A percentile compares a stretch with the other conserved stretches of the same genome.
These are phyloP conservation scores for Barnardius zonarius DNA, from an alignment of 2,113 vertebrate species.

Conservation along the genomic window DNA sequence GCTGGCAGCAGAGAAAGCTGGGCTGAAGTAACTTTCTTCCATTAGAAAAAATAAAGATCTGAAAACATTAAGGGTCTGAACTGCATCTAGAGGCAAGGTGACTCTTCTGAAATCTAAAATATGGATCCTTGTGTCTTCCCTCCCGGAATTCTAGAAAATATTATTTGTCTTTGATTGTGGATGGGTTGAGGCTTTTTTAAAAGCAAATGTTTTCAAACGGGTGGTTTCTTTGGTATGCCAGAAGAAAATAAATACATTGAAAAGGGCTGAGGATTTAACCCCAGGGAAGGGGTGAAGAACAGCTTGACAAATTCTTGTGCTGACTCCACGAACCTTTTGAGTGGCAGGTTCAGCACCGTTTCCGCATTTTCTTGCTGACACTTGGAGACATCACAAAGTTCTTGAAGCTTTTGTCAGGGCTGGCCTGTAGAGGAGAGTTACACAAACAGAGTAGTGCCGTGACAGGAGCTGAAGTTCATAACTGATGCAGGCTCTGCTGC, in stretches of 20 bases:
- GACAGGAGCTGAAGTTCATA: background rate
- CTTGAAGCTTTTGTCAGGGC: background rate
- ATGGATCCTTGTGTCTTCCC: background rate
- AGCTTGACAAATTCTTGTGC: background rate
- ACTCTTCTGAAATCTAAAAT: background rate
- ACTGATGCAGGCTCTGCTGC: background rate
- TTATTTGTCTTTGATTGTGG: background rate
- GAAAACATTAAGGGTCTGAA: background rate
- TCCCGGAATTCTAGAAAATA: background rate
- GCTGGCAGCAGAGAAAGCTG: background rate
- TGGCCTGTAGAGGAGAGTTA: background rate
- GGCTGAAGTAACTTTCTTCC: background rate
- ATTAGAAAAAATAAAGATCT: background rate
- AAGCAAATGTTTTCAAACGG: conserved; percentile 35
- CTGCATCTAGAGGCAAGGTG: background rate
- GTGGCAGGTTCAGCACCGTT: background rate
- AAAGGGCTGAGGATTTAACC: conserved; percentile 25
- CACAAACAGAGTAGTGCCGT: background rate
- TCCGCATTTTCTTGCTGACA: background rate
- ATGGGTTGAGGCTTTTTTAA: background rate
- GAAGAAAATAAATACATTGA: conserved; percentile 43
- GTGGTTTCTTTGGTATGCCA: conserved; percentile 35
- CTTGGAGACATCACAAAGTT: background rate
- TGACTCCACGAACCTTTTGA: background rate
- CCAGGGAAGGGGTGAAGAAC: background rate